These are phyloP conservation scores for Anoura caudifer DNA, from an alignment of 2,113 vertebrate genomes.

Conservation along the genomic window DNA sequence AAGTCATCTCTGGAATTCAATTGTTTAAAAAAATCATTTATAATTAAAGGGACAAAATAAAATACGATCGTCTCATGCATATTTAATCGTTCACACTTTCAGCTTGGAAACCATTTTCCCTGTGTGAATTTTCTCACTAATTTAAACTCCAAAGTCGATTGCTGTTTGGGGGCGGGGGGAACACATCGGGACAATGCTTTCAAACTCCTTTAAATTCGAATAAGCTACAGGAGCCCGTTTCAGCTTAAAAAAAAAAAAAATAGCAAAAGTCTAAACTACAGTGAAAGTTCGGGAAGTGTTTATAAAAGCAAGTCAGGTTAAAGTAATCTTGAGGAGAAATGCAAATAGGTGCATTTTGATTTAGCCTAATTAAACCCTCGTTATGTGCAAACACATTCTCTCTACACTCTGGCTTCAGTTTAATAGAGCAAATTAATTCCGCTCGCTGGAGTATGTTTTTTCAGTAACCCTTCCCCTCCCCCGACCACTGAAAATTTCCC, in stretches of 20 bases:
- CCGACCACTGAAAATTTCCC: background rate
- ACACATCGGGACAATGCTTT: slow-evolving; percentile 52
- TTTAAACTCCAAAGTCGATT: slow-evolving; percentile 26
- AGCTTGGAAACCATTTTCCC: slow-evolving; percentile 67
- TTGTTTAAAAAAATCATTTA: slow-evolving; percentile 71
- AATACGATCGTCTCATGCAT: slow-evolving; percentile 65
- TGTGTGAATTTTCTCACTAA: slow-evolving; percentile 65
- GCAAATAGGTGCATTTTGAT: slow-evolving; percentile 54
- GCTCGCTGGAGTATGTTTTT: background rate
- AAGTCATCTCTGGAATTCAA: slow-evolving; percentile 71
- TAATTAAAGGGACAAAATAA: slow-evolving; percentile 80
- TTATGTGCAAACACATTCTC: background rate
- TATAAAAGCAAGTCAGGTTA: background rate
- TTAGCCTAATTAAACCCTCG: background rate
- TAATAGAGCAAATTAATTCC: background rate
- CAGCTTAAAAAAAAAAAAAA: slow-evolving; percentile 3
- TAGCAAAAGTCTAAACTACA: slow-evolving; percentile 48
- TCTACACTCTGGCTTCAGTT: background rate
- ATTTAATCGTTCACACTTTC: slow-evolving; percentile 66
- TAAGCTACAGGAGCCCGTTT: slow-evolving; percentile 56
- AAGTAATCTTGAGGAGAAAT: slow-evolving; percentile 27
- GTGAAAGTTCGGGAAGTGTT: slow-evolving; percentile 40
- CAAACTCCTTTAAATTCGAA: slow-evolving; percentile 66
- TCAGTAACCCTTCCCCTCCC: background rate
- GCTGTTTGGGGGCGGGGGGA: background rate